These are phyloP conservation scores for Lepidochrysops patricia DNA, from an alignment of 2,888 invertebrate species.

Conservation along the genomic window DNA sequence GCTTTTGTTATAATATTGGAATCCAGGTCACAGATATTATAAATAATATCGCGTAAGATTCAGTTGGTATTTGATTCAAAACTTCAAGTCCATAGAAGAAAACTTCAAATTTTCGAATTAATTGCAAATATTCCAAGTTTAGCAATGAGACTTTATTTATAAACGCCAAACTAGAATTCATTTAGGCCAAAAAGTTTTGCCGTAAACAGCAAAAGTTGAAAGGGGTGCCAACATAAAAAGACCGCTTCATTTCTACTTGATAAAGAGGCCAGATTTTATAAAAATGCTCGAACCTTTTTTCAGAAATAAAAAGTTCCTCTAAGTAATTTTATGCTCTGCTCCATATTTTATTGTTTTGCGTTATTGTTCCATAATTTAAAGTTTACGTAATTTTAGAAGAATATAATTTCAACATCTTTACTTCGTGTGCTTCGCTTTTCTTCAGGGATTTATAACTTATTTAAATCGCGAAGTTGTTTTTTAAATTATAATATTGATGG, in stretches of 20 bases:
- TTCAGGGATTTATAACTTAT: too few species aligned
- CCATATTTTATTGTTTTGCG: background rate
- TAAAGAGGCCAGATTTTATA: constrained; percentile 29
- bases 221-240: constrained; percentile 50
- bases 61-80: background rate
- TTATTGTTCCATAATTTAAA: background rate
- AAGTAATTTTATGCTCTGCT: background rate
- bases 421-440: too few species aligned
- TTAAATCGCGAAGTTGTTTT: too few species aligned
- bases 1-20: background rate
- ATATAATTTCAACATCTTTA: too few species aligned
- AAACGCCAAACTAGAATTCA: constrained; percentile 29
- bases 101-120: constrained; percentile 17
- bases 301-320: background rate
- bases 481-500: too few species aligned
- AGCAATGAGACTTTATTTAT: constrained; percentile 25
- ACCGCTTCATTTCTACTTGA: constrained; percentile 54
- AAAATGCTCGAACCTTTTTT: constrained; percentile 8
- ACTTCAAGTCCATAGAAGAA: background rate
- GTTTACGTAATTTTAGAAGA: background rate
- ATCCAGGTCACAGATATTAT: background rate
- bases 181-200: constrained; percentile 29
- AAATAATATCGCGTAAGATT: background rate
- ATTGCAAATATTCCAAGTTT: constrained; percentile 17
- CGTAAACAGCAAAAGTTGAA: constrained; percentile 33